A percentile compares a stretch with the other conserved stretches of the same genome.
Evolutionary conservation across 1,140 invertebrate species (phyloP).

Genomic region (Augochlora pura): DNA sequence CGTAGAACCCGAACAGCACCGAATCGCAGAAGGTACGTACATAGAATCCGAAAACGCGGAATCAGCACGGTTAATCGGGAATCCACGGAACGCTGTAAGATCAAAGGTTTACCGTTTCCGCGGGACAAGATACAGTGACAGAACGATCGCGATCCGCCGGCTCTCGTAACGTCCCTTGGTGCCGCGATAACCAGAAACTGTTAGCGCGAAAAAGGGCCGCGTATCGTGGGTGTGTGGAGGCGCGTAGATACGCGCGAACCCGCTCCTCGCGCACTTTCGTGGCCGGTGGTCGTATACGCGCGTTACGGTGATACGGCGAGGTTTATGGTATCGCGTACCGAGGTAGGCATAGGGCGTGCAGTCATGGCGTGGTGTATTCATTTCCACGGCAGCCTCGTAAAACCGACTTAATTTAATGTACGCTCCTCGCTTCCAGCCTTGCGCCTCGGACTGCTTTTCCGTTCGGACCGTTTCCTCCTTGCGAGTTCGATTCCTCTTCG

Average conservation of each 20-base stretch:
- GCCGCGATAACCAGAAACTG: slow-evolving; percentile 13
- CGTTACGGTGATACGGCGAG: slow-evolving; percentile 71
- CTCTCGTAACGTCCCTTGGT: slow-evolving; percentile 14
- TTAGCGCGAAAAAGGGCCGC: slow-evolving; percentile 12
- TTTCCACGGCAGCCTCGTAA: slow-evolving; percentile 74
- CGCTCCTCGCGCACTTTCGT: slow-evolving; percentile 56
- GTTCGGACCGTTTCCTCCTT: neutral
- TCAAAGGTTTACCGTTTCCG: neutral
- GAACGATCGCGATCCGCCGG: slow-evolving; percentile 1
- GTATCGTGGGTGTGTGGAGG: slow-evolving; percentile 38
- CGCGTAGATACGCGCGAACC: slow-evolving; percentile 43
- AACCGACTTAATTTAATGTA: slow-evolving; percentile 75
- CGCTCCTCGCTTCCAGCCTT: slow-evolving; percentile 20
- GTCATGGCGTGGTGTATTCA: slow-evolving; percentile 64
- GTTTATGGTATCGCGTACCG: slow-evolving; percentile 73
- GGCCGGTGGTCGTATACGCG: slow-evolving; percentile 63
- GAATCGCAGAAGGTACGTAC: neutral
- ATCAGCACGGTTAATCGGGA: neutral
- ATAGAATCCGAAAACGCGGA: neutral
- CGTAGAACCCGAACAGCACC: neutral
- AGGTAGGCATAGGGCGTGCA: slow-evolving; percentile 60
- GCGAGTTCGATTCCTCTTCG: neutral
- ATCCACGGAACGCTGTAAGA: neutral
- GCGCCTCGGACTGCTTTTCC: neutral
- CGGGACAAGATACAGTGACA: slow-evolving; percentile 1